Conservation (phyloP, 2,797 vertebrate species). For the Cephalopachus bancanus region DNA sequence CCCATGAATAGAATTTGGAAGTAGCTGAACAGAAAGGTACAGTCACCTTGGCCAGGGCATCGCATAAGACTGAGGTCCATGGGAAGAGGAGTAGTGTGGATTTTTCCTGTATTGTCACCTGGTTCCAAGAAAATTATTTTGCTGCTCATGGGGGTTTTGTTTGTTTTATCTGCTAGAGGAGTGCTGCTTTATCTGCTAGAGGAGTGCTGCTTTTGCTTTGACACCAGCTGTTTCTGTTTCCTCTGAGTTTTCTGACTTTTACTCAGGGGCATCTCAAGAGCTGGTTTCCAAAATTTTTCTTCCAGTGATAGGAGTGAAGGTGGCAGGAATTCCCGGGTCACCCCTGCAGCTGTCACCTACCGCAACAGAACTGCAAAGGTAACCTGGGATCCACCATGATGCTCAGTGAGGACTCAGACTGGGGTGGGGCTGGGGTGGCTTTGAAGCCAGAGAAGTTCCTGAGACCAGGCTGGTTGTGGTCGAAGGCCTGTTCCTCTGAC, state of each 20-base stretch:
- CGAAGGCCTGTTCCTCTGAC: background rate
- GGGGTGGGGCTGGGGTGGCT: background rate
- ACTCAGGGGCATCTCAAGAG: background rate
- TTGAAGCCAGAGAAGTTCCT: background rate
- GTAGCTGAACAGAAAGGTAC: background rate
- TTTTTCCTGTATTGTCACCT: background rate
- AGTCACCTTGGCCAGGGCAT: background rate
- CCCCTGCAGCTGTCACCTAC: rapidly evolving
- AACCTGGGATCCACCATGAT: background rate
- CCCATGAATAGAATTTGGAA: background rate
- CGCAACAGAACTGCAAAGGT: conserved; percentile 84
- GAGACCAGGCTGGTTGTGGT: background rate
- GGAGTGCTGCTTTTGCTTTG: background rate
- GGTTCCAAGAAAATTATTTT: background rate
- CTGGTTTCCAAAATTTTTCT: background rate
- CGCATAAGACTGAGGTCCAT: background rate
- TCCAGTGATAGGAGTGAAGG: conserved; percentile 58
- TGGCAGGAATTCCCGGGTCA: conserved; percentile 58
- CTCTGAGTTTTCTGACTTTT: background rate
- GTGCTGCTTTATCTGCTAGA: background rate
- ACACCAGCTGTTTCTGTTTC: background rate
- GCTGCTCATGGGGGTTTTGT: background rate
- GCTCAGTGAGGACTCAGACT: background rate
- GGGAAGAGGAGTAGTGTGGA: background rate
- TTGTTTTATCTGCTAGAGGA: background rate